Base-by-base conservation (phyloP, 2,113 vertebrate species). In the Abramis brama region DNA sequence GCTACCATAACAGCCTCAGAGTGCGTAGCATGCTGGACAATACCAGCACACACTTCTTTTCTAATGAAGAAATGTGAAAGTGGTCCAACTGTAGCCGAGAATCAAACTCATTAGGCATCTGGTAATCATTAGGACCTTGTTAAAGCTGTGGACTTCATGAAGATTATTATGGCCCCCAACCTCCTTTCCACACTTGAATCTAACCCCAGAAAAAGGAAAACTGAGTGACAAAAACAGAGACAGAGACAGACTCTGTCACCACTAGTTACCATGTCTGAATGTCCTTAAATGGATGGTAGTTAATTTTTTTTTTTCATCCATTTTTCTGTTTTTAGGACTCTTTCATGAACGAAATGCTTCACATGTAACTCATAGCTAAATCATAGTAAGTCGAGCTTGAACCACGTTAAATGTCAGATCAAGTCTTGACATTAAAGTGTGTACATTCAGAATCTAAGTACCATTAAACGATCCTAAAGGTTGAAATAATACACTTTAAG, bases 21-120 rank as follows among this genome's bases (percentile, higher is more conserved):
- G 59, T 64, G 13, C 23, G 6, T 19, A 15, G n/a, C 39, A 81
- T 45, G 59, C 59, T 66, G 78, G 78, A 64, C 30, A 76, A 47
- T 59, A 75, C 2, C 17, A 84, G 60, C 52, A 55, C 62, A 64
- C 59, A 27, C 27, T 70, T 3, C 36, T 78, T 52, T 82, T 43
- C 85, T n/a, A 75, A 52, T 57, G 55, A 84, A 71, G 12, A 23
- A 52, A 21, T 71, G 76, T 71, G 25, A 73, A 55, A 78, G 25
- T 23, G 47, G 82, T 82, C 36, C 39, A 85, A 79, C 50, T 70
- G 52, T 52, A 62, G 87, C 70, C 1, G 13, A 71, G 57, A 86
- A 59, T 76, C 59, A 9, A 81, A 73, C 80, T 87, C 75, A 83
- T 89, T 87, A 79, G 25, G 71, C 88, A 89, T 82, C 77, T 89